phyloP scores from a whole-genome alignment of 2,113 vertebrate genomes.

The Illadopsis cleaveri region DNA sequence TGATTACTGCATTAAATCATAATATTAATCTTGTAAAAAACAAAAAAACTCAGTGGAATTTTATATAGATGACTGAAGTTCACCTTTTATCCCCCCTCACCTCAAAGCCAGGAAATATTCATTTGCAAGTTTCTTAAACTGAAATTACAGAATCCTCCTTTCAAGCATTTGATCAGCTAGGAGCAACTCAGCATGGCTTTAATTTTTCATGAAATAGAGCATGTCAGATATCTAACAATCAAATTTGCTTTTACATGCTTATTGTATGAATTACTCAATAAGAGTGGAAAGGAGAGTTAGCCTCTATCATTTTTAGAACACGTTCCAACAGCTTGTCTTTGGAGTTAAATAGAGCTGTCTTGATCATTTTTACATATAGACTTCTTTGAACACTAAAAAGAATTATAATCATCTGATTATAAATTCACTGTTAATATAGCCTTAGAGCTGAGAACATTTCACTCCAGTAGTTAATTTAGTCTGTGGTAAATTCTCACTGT shows the following conservation, averaged over 20 bases:
- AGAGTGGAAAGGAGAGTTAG: conserved; percentile 49
- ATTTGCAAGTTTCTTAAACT: not conserved
- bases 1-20: not conserved
- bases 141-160: not conserved
- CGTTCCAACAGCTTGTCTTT: conserved; percentile 66
- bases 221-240: not conserved
- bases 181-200: not conserved
- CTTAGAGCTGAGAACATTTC: conserved; percentile 79
- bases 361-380: conserved; percentile 78
- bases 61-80: not conserved
- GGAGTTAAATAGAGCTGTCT: conserved; percentile 76
- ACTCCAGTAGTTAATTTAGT: conserved; percentile 83
- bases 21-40: not conserved
- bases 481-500: conserved; percentile 85
- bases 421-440: conserved; percentile 84
- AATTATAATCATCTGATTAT: conserved; percentile 82
- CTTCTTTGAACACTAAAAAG: conserved; percentile 71
- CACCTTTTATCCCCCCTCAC: not conserved
- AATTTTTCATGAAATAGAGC: not conserved
- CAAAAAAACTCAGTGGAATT: not conserved
- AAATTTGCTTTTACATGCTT: conserved; percentile 27
- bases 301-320: conserved; percentile 49
- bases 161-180: not conserved
- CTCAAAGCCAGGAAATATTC: not conserved
- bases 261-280: conserved; percentile 62